These are phyloP conservation scores for Sus scrofa DNA, from an alignment of 2,113 vertebrate genomes.

Conservation along the genomic window DNA sequence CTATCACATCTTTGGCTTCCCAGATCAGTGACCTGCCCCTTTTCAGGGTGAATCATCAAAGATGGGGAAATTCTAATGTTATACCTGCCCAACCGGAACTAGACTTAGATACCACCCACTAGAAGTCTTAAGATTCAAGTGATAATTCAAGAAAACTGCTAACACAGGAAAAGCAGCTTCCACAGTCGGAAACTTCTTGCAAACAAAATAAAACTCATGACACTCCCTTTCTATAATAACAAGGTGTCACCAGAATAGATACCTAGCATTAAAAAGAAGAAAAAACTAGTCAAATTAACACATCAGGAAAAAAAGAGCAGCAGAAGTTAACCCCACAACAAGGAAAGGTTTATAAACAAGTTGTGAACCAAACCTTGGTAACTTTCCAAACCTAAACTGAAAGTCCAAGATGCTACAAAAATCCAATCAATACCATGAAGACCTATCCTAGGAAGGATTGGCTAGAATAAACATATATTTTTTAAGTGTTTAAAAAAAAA, in stretches of 20 bases:
- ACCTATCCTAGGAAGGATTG: not conserved
- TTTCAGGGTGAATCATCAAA: slow-evolving; percentile 51
- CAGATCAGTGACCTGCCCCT: not conserved
- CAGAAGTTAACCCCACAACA: not conserved
- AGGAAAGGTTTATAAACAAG: not conserved
- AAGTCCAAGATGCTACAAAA: slow-evolving; percentile 36
- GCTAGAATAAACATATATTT: not conserved
- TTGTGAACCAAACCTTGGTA: not conserved
- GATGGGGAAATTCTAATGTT: slow-evolving; percentile 33
- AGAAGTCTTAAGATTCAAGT: not conserved
- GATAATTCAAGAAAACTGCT: not conserved
- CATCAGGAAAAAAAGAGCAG: not conserved
- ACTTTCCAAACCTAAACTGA: slow-evolving; percentile 12
- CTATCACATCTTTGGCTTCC: not conserved
- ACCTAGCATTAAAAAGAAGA: slow-evolving; percentile 43
- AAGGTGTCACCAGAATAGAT: not conserved
- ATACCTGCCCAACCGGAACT: slow-evolving; percentile 40
- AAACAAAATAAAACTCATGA: slow-evolving; percentile 7
- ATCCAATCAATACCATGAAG: not conserved
- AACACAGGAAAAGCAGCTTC: slow-evolving; percentile 47
- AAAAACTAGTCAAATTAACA: slow-evolving; percentile 52
- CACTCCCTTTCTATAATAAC: slow-evolving; percentile 37
- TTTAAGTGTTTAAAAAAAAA: not conserved
- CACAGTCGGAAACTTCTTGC: not conserved
- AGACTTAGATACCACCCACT: not conserved